Conservation (phyloP, 2,113 vertebrate genomes). For the Xiphorhynchus elegans region DNA sequence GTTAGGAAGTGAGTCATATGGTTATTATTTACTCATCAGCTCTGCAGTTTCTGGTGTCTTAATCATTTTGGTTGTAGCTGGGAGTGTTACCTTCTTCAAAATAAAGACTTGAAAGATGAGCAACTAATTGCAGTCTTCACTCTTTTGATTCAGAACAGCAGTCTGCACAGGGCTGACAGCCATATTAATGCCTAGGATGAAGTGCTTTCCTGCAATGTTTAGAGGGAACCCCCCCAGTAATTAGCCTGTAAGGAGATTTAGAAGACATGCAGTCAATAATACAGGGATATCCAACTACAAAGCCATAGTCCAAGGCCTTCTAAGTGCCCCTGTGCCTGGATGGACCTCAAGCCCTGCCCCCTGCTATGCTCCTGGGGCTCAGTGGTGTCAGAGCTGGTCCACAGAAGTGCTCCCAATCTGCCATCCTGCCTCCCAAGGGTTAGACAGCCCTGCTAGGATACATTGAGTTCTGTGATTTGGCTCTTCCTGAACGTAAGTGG, state of each 20-base stretch:
- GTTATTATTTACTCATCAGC: conserved; percentile 47
- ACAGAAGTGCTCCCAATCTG: neutral
- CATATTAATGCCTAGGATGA: neutral
- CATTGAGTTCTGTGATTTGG: neutral
- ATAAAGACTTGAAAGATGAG: conserved; percentile 13
- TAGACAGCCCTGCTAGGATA: neutral
- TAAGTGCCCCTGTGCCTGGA: neutral
- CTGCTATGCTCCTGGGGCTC: neutral
- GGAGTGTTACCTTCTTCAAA: conserved; percentile 7
- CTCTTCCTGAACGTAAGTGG: neutral
- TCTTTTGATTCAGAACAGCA: neutral
- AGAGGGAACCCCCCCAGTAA: neutral
- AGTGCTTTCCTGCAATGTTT: neutral
- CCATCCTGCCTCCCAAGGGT: neutral
- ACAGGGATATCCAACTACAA: neutral
- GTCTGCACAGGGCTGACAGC: neutral
- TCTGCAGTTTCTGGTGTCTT: conserved; percentile 18
- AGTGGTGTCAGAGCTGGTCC: neutral
- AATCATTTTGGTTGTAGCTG: neutral
- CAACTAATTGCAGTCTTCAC: neutral
- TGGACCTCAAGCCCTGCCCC: accelerated
- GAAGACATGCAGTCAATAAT: neutral
- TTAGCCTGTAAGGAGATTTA: neutral
- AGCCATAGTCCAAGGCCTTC: neutral
- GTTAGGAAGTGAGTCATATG: conserved; percentile 52